phyloP scores from a whole-genome alignment of 2,888 invertebrate genomes.

The Xylota segnis region DNA sequence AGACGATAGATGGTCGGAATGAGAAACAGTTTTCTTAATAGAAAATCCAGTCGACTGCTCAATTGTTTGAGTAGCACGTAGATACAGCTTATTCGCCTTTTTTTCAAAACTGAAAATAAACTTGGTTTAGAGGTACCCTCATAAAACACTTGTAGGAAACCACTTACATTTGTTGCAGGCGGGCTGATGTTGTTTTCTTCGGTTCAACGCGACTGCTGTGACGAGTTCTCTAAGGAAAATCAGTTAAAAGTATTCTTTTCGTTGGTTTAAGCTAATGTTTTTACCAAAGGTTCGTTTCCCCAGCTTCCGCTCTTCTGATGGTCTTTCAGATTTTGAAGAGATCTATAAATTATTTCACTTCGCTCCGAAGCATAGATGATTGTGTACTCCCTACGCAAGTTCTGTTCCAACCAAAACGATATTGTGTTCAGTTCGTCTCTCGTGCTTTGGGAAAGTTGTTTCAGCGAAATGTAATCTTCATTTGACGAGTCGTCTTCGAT shows the following conservation, averaged over 20 bases:
- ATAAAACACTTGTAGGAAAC: background rate
- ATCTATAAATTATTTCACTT: constrained; percentile 90
- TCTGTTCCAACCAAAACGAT: constrained; percentile 93
- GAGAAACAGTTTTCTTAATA: constrained; percentile 86
- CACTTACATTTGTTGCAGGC: constrained; percentile 91
- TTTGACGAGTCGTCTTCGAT: constrained; percentile 91
- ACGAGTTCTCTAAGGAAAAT: constrained; percentile 81
- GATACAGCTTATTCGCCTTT: constrained; percentile 93
- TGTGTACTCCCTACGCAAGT: constrained; percentile 90
- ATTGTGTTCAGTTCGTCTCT: constrained; percentile 91
- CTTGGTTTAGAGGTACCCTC: background rate
- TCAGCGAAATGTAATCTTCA: constrained; percentile 87
- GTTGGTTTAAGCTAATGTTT: constrained; percentile 53
- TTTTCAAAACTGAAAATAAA: constrained; percentile 87
- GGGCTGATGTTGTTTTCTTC: constrained; percentile 91
- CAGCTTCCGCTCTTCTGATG: constrained; percentile 92
- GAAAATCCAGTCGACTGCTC: constrained; percentile 93
- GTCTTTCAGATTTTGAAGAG: constrained; percentile 91
- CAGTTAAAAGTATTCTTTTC: background rate
- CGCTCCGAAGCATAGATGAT: constrained; percentile 91
- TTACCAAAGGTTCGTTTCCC: constrained; percentile 90
- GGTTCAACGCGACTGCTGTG: constrained; percentile 89
- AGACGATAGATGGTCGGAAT: constrained; percentile 82
- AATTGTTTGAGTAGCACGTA: constrained; percentile 92
- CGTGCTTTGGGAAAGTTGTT: constrained; percentile 89